Percentiles rank a stretch among this genome's conserved stretches.
Evolutionary conservation across 1,140 invertebrate species (phyloP).

Genomic region (Calliopsis andreniformis): DNA sequence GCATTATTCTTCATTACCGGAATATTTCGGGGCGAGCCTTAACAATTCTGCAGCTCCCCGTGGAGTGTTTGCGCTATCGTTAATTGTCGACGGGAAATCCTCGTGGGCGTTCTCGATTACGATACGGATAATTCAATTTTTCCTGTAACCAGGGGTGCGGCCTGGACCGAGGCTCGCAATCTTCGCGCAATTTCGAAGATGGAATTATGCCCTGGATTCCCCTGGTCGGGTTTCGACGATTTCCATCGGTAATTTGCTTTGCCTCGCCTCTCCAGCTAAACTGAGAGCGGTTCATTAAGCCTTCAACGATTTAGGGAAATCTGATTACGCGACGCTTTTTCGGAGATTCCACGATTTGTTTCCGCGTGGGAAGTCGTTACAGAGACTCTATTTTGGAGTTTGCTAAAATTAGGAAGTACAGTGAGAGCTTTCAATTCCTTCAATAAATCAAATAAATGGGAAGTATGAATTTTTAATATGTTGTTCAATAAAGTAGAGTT

Average conservation of each 20-base stretch:
- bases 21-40: conserved; percentile 43
- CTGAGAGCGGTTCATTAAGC: conserved; percentile 13
- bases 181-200: conserved; percentile 20
- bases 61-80: conserved; percentile 30
- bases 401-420: background rate
- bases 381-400: background rate
- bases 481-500: no score
- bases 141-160: background rate
- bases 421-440: no score
- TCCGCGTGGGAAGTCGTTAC: background rate
- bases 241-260: conserved; percentile 1
- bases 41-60: conserved; percentile 21
- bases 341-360: conserved; percentile 11
- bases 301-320: background rate
- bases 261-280: background rate
- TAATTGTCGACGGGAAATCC: conserved; percentile 27
- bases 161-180: background rate
- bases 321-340: conserved; percentile 12
- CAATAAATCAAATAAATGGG: no score
- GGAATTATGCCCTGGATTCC: background rate
- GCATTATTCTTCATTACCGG: conserved; percentile 49
- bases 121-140: conserved; percentile 34
- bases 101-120: background rate
- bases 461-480: no score
- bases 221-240: background rate